Conservation (phyloP, 1,140 invertebrate genomes). For the Bicyclus anynana region DNA sequence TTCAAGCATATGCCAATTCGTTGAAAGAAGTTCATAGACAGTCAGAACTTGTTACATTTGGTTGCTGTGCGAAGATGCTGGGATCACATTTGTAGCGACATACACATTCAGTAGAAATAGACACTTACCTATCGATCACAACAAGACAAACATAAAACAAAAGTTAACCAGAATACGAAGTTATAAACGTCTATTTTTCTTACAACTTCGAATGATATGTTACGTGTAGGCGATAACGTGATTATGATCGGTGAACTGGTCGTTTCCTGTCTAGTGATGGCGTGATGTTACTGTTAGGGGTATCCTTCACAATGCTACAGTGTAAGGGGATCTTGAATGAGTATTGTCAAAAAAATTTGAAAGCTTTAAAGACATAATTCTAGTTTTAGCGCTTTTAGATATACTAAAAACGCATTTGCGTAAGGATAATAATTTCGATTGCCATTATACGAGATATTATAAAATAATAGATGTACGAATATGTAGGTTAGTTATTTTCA, state of each 20-base stretch:
- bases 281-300: not conserved
- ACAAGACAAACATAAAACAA: conserved; percentile 11
- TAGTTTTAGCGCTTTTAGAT: too few species aligned
- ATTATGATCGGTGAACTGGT: too few species aligned
- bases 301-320: too few species aligned
- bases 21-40: conserved; percentile 9
- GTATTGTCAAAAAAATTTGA: too few species aligned
- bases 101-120: conserved; percentile 14
- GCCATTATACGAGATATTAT: too few species aligned
- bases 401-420: too few species aligned
- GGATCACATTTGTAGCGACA: conserved; percentile 2
- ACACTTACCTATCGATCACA: conserved; percentile 4
- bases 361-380: too few species aligned
- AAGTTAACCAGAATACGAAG: conserved; percentile 2
- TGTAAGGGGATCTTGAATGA: too few species aligned
- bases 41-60: conserved; percentile 9
- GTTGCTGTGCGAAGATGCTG: conserved; percentile 14
- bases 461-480: too few species aligned
- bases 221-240: not conserved
- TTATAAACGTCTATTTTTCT: conserved; percentile 12
- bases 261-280: not conserved
- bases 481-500: too few species aligned
- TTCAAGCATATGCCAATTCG: conserved; percentile 14
- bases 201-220: conserved; percentile 14
- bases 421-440: too few species aligned